Base-by-base conservation (phyloP, 2,888 invertebrate species). In the Eupithecia abbreviata region DNA sequence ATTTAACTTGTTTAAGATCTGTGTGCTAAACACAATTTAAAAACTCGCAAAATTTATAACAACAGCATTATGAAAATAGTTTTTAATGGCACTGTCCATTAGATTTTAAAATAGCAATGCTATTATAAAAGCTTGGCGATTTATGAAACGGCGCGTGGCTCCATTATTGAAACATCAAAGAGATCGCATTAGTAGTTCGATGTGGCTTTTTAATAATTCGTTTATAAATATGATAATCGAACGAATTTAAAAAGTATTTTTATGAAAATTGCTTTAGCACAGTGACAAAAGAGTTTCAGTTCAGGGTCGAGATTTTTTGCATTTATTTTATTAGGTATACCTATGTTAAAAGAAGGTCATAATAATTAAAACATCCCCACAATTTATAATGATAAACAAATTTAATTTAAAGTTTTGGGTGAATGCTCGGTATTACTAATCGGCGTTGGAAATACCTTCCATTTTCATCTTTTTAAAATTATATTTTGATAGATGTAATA, bases 101-200 rank as follows among this genome's bases (percentile, higher is more conserved):
- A 73, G 2, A 68, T 15, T 42, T 47, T 43, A 43, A 30, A 69
- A 72, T 42, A 42, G 66, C 41, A 15, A 67, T 76, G 66, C 49
- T 69, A 72, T 72, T 75, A 49, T 72, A 72, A 75, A 66, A 78
- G 76, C 45, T 30, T n/a, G 69, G 43, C 69, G 69, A 78, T 76
- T 74, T 76, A 74, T 47, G 55, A 73, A 78, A 72, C 13, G 58
- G n/a, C 12, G 30, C 12, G 74, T 55, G 78, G 72, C 30, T 49
- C 67, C 73, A 74, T 75, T 78, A 72, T 78, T 58, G 55, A 72
- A 62, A 76, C 55, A 74, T 78, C 78, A 78, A 78, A 78, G 71
- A 69, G 45, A 69, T 69, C 45, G 47, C 47, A 47, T 69, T 30
- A 69, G 69, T 18, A 47, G 68, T 18, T 47, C 12, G 30, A 47